phyloP scores from a whole-genome alignment of 2,797 vertebrate genomes.

The Adelosebastes latens region DNA sequence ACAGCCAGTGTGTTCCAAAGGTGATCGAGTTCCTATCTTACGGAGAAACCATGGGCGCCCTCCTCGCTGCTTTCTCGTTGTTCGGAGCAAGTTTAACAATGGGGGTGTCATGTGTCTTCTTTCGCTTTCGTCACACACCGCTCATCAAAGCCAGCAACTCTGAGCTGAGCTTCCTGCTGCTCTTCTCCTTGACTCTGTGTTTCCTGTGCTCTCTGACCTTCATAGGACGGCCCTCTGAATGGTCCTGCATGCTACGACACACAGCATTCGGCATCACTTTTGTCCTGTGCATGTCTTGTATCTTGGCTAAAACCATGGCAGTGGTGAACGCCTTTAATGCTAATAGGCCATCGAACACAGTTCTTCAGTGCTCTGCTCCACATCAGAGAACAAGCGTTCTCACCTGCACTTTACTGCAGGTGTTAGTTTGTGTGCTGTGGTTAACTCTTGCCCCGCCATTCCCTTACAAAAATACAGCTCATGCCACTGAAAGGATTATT shows the following conservation, averaged over 20 bases:
- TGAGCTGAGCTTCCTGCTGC: slow-evolving; percentile 80
- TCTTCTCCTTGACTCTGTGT: slow-evolving; percentile 78
- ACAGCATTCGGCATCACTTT: slow-evolving; percentile 77
- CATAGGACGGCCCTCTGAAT: slow-evolving; percentile 72
- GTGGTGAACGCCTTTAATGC: slow-evolving; percentile 80
- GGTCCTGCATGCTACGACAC: slow-evolving; percentile 82
- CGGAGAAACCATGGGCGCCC: slow-evolving; percentile 79
- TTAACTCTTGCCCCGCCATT: slow-evolving; percentile 71
- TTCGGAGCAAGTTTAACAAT: slow-evolving; percentile 73
- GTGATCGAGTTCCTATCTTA: slow-evolving; percentile 81
- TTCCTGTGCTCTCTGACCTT: slow-evolving; percentile 81
- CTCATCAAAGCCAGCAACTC: slow-evolving; percentile 79
- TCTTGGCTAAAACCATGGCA: slow-evolving; percentile 79
- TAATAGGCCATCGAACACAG: slow-evolving; percentile 60
- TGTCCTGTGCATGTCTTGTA: slow-evolving; percentile 79
- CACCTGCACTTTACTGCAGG: slow-evolving; percentile 74
- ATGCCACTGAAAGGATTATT: slow-evolving; percentile 73
- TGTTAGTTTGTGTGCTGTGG: slow-evolving; percentile 78
- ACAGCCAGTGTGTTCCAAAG: slow-evolving; percentile 78
- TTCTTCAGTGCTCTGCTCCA: slow-evolving; percentile 71
- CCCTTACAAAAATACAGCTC: slow-evolving; percentile 70
- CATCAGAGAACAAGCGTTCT: slow-evolving; percentile 78
- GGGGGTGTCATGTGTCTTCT: slow-evolving; percentile 70
- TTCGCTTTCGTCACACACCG: slow-evolving; percentile 74
- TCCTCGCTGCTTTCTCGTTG: slow-evolving; percentile 76